phyloP scores from a whole-genome alignment of 2,113 vertebrate genomes.

The Sclerurus mexicanus region DNA sequence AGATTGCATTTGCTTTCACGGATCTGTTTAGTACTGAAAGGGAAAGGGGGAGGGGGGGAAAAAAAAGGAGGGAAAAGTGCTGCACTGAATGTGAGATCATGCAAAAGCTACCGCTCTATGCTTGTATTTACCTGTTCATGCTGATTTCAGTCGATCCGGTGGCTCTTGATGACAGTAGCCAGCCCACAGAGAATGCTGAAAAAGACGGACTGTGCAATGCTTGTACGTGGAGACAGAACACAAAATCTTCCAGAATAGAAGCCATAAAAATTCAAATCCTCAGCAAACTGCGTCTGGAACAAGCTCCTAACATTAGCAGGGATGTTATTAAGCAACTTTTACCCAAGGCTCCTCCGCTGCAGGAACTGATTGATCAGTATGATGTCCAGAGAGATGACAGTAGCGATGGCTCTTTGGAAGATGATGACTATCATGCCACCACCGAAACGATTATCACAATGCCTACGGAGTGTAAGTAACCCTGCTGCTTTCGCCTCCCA shows the following conservation, averaged over 20 bases:
- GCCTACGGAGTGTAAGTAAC: slow-evolving; percentile 92
- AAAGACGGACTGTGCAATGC: slow-evolving; percentile 88
- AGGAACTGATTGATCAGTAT: slow-evolving; percentile 96
- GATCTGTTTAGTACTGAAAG: slow-evolving; percentile 63
- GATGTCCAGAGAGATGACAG: slow-evolving; percentile 95
- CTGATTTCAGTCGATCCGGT: slow-evolving; percentile 82
- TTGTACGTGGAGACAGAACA: slow-evolving; percentile 93
- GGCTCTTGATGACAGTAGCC: slow-evolving; percentile 81
- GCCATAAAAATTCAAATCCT: slow-evolving; percentile 98
- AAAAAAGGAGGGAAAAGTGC: slow-evolving; percentile 27
- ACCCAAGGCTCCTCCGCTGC: slow-evolving; percentile 94
- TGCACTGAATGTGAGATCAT: slow-evolving; percentile 79
- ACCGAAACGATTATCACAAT: slow-evolving; percentile 95
- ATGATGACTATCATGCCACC: slow-evolving; percentile 93
- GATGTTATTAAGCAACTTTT: slow-evolving; percentile 92
- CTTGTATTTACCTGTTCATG: slow-evolving; percentile 83
- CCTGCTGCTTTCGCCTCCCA: slow-evolving; percentile 40
- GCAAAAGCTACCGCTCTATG: slow-evolving; percentile 76
- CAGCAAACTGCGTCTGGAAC: slow-evolving; percentile 96
- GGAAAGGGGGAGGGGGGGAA: slow-evolving; percentile 40
- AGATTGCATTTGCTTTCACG: slow-evolving; percentile 66
- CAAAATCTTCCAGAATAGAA: slow-evolving; percentile 91
- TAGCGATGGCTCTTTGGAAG: slow-evolving; percentile 86
- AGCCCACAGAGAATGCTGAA: slow-evolving; percentile 77
- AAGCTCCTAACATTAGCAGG: slow-evolving; percentile 96